These are phyloP conservation scores for Mantis religiosa DNA, from an alignment of 2,888 invertebrate genomes.

Conservation along the genomic window DNA sequence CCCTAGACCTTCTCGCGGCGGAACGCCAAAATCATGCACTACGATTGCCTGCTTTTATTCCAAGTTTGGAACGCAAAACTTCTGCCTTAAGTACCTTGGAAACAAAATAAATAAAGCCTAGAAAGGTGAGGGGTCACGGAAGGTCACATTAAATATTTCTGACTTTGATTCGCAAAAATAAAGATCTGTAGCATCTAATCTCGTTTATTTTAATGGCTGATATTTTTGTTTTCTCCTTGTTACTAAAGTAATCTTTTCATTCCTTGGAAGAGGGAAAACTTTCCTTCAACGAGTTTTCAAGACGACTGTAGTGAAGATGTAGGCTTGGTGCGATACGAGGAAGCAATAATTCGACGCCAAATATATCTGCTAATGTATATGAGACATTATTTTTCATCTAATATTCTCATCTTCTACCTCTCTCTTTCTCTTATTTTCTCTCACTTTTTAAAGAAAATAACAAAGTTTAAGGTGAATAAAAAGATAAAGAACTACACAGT, in stretches of 20 bases:
- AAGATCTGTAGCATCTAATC: background rate
- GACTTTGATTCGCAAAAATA: too few species aligned
- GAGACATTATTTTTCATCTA: background rate
- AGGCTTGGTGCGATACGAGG: background rate
- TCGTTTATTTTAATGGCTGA: background rate
- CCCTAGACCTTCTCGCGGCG: too few species aligned
- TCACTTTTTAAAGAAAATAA: background rate
- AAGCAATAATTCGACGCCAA: background rate
- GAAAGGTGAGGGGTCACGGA: too few species aligned
- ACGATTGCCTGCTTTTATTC: too few species aligned
- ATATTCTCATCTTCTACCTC: background rate
- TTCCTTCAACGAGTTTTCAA: too few species aligned
- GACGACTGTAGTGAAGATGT: too few species aligned
- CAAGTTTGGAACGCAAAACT: too few species aligned
- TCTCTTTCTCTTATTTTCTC: background rate
- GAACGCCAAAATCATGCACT: too few species aligned
- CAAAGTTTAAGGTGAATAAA: background rate
- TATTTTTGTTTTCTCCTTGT: background rate
- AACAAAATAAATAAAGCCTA: too few species aligned
- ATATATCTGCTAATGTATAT: background rate
- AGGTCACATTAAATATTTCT: too few species aligned
- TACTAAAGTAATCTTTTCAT: background rate
- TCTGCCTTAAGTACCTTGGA: too few species aligned
- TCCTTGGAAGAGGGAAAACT: background rate
- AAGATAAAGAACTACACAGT: background rate